Evolutionary conservation across 2,797 vertebrate species (phyloP), one percentile per base, ranked within the genome.

Genomic region (Tadarida brasiliensis): DNA sequence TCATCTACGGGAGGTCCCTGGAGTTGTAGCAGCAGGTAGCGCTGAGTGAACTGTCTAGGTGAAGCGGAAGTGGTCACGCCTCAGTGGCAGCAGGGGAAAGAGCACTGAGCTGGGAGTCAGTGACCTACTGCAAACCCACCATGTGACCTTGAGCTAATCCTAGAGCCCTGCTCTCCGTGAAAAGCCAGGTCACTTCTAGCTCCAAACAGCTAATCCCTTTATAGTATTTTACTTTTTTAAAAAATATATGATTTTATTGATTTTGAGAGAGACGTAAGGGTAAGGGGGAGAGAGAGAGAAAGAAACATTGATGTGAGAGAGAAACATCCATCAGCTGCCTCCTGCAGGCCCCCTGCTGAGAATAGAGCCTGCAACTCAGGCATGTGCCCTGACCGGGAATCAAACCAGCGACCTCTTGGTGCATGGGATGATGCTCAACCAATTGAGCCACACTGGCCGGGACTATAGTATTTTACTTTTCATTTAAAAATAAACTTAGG

Each of bases 401-500:
- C 30, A 16, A 65, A 65, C 30, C 63, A 65, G 30, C n/a, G 63
- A 65, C 30, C 3, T n/a, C 63, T 65, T 30, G n/a, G 15, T 65
- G 63, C 15, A 65, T n/a, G 15, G 30, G 9, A 65, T 30, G n/a
- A 30, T 65, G 63, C 63, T 65, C 30, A n/a, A 65, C 30, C 28
- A 65, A 65, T 7, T 65, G 63, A 65, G 63, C 15, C 30, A 17
- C 63, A 65, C 30, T 16, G n/a, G 30, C n/a, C 63, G 17, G 30
- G 30, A 6, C 63, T 47, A 7, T 14, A 39, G 68, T 68, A 26
- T 56, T 56, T 65, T 70, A 61, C 8, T 35, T 78, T 51, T 83
- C 44, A 24, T 89, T 94, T 59, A 78, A 17, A 86, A 94, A 86
- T 85, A 65, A 88, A 63, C 92, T 94, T 83, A 88, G 33, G 87